These are phyloP conservation scores for Prunella fulvescens DNA, from an alignment of 2,113 vertebrate species.

Conservation along the genomic window DNA sequence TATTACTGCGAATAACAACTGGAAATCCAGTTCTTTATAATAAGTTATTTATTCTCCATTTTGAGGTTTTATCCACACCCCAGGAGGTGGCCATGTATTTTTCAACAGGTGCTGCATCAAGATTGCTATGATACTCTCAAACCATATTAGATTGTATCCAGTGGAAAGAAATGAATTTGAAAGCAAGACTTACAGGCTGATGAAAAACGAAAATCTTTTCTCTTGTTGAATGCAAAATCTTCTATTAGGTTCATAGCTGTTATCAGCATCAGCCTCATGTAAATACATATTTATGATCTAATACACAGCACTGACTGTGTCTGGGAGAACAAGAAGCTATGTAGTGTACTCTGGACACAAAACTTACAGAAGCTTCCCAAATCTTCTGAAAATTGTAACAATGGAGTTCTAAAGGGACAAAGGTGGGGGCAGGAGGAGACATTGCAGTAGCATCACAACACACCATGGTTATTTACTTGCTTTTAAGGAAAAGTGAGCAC, in stretches of 20 bases:
- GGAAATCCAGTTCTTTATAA: constrained; percentile 68
- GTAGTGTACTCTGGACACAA: background rate
- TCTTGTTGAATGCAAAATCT: constrained; percentile 67
- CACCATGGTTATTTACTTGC: background rate
- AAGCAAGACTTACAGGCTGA: constrained; percentile 54
- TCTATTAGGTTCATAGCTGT: constrained; percentile 53
- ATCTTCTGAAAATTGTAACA: background rate
- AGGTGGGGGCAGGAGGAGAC: background rate
- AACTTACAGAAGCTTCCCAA: constrained; percentile 4
- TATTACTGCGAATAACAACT: constrained; percentile 57
- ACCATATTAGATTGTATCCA: constrained; percentile 56
- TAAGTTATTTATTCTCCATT: constrained; percentile 74
- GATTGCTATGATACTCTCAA: constrained; percentile 38
- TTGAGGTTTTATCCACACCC: constrained; percentile 72
- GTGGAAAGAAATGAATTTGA: constrained; percentile 49
- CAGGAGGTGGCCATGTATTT: constrained; percentile 63
- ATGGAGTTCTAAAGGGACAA: background rate
- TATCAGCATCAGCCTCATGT: constrained; percentile 28
- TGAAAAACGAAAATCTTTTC: constrained; percentile 62
- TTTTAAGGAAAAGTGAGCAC: background rate
- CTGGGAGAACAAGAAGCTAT: background rate
- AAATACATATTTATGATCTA: constrained; percentile 72
- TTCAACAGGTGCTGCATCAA: constrained; percentile 32
- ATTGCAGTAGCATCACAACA: background rate
- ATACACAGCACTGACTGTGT: background rate